Base-by-base conservation (phyloP, 2,113 vertebrate species). In the Oreochromis tanganicae region DNA sequence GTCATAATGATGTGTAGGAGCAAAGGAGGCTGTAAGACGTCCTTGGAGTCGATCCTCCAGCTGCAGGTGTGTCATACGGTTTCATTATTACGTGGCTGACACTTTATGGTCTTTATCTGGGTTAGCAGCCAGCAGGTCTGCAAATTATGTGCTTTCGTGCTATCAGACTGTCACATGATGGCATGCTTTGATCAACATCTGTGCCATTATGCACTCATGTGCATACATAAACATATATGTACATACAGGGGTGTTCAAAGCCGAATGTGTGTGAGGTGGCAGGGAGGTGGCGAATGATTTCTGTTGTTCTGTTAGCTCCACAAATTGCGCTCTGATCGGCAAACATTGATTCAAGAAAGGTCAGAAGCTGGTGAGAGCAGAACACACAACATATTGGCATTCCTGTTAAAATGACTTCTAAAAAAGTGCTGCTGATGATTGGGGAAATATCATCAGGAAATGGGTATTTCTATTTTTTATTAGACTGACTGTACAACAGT, bases 341-440 rank as follows among this genome's bases (percentile, higher is more conserved):
- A 81, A 87, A 68, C 85, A 93, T 85, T 88, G 86, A 94, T 94
- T 92, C 82, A 83, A 54, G 34, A 90, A 93, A 94, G 89, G 87
- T 90, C 87, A 86, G 9, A 54, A 73, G n/a, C 21, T 66, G 79
- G 11, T 54, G 54, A 82, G 82, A 85, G 80, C 84, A 36, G 56
- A 84, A 1, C 59, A 88, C 78, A 55, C 59, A 71, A 43, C 11
- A 50, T 89, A 91, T 93, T 89, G 92, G 91, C 84, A 85, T 85
- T 87, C 32, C 73, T 80, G 80, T 89, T 92, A 88, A 92, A 92
- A 88, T 61, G 34, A 81, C 82, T 66, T 80, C 80, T 80, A 82
- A 93, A 89, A 89, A 88, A 91, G 68, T 80, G 56, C 36, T 3
- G 61, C 59, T 90, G 85, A 88, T 63, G 85, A 87, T 63, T 13